These are phyloP conservation scores for Lysandra bellargus DNA, from an alignment of 2,888 invertebrate species.

Conservation along the genomic window DNA sequence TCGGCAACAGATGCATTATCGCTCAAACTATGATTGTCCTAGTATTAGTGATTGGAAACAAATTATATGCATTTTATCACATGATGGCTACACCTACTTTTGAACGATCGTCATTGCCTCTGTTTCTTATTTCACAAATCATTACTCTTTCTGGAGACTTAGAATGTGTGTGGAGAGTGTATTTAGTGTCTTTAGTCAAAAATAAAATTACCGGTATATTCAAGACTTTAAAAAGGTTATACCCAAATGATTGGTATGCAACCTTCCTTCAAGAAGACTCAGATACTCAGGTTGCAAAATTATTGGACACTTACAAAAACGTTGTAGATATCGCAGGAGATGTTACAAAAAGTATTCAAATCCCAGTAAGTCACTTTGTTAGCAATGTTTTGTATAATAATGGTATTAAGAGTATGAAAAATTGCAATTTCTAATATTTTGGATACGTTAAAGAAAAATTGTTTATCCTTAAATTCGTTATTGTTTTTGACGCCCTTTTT, in stretches of 20 bases:
- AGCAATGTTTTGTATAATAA: not conserved
- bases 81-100: not conserved
- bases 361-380: not conserved
- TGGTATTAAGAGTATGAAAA: too few species aligned
- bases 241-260: not conserved
- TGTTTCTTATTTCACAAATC: slow-evolving; percentile 7
- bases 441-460: too few species aligned
- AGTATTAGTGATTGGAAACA: not conserved
- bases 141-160: not conserved
- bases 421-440: too few species aligned
- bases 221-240: not conserved
- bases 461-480: too few species aligned
- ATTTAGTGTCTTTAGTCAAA: not conserved
- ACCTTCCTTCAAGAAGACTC: not conserved
- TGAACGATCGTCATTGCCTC: not conserved
- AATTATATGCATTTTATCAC: not conserved
- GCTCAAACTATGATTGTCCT: not conserved
- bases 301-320: not conserved
- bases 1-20: not conserved
- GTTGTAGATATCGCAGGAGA: not conserved
- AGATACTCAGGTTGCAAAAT: not conserved
- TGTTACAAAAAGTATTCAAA: not conserved
- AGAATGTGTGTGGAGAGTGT: slow-evolving; percentile 12
- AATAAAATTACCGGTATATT: not conserved
- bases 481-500: not conserved